A percentile compares a stretch with the other conserved stretches of the same genome.
Conservation (phyloP, 2,113 vertebrate genomes). For the Ceyx melanurus region DNA sequence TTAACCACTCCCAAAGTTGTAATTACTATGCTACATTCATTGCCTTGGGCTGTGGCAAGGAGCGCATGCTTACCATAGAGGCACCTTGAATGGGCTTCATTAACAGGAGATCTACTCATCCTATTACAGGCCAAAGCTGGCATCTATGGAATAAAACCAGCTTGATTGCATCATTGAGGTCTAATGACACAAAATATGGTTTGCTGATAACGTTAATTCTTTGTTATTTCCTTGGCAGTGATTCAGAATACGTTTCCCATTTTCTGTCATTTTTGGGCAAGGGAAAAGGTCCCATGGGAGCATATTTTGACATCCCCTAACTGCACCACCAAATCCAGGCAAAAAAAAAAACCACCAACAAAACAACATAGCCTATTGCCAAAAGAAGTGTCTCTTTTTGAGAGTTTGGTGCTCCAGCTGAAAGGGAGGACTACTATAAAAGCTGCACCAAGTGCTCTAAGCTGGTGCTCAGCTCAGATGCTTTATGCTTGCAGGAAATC, state of each 20-base stretch:
- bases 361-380: background rate
- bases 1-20: background rate
- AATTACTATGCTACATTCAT: background rate
- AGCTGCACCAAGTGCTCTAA: background rate
- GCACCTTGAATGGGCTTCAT: background rate
- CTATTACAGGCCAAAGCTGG: background rate
- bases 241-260: background rate
- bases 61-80: background rate
- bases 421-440: background rate
- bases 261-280: background rate
- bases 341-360: background rate
- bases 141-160: background rate
- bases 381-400: background rate
- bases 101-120: background rate
- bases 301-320: background rate
- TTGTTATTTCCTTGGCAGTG: background rate
- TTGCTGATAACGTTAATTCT: background rate
- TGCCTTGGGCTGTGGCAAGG: background rate
- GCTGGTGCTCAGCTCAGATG: background rate
- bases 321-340: background rate
- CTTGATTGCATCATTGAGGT: background rate
- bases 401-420: background rate
- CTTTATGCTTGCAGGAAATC: background rate
- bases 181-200: background rate
- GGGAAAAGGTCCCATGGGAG: background rate